phyloP scores from a whole-genome alignment of 2,797 vertebrate species.

The Acanthis flammea region DNA sequence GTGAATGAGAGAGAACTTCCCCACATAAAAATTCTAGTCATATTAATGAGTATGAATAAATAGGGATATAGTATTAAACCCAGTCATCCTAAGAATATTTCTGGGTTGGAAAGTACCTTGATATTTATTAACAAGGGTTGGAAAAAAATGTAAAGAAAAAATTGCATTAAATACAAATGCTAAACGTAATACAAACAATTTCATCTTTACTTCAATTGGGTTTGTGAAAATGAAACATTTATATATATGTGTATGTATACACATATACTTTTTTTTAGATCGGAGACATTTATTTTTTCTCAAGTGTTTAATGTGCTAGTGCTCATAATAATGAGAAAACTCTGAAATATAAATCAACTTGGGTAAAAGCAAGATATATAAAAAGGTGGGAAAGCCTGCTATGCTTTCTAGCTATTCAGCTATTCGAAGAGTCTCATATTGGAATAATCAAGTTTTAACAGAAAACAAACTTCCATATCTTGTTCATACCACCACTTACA shows the following conservation, averaged over 20 bases:
- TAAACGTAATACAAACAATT: background rate
- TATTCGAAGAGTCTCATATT: background rate
- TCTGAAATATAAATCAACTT: background rate
- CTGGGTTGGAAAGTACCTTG: background rate
- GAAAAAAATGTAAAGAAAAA: background rate
- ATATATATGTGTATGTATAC: background rate
- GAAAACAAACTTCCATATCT: background rate
- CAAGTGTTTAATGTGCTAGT: background rate
- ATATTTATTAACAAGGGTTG: background rate
- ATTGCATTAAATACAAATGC: background rate
- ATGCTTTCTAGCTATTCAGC: background rate
- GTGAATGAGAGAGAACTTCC: conserved; percentile 8
- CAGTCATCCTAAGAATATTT: background rate
- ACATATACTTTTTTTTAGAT: background rate
- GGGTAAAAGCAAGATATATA: background rate
- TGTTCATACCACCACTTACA: background rate
- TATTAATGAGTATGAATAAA: background rate
- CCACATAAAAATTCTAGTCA: background rate
- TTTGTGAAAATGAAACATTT: background rate
- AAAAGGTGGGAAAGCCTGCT: background rate
- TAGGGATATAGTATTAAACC: background rate
- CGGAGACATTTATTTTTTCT: background rate
- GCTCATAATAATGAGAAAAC: background rate
- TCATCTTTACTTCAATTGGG: background rate
- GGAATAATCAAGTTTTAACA: background rate